Percentiles rank a stretch among this genome's conserved stretches.
Evolutionary conservation across 2,113 vertebrate species (phyloP).

Genomic region (Neoarius graeffei): DNA sequence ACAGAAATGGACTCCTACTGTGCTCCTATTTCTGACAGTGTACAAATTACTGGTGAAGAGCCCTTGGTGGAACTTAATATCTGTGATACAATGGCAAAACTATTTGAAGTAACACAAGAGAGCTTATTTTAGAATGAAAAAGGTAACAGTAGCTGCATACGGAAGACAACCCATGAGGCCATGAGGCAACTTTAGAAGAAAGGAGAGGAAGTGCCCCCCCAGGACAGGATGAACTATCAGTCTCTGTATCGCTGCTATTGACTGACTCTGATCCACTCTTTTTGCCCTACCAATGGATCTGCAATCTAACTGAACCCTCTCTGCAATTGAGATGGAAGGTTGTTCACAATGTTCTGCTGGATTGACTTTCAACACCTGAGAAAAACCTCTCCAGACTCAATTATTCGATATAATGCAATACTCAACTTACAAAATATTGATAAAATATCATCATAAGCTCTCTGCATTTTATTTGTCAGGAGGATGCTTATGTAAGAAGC

Average conservation of each 20-base stretch:
- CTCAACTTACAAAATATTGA: not conserved
- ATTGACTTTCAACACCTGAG: conserved; percentile 25
- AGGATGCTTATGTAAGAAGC: not conserved
- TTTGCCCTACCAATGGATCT: conserved; percentile 59
- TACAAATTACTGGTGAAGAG: not conserved
- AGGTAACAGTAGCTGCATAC: conserved; percentile 51
- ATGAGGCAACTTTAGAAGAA: conserved; percentile 57
- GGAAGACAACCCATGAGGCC: conserved; percentile 54
- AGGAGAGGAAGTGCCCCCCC: conserved; percentile 51
- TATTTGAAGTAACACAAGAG: conserved; percentile 43
- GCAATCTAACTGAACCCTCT: conserved; percentile 35
- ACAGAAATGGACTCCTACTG: no score
- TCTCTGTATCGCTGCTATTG: conserved; percentile 66
- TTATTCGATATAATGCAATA: not conserved
- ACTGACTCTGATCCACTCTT: conserved; percentile 66
- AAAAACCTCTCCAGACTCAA: not conserved
- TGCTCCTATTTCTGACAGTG: no score
- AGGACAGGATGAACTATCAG: conserved; percentile 65
- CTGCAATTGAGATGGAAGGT: conserved; percentile 30
- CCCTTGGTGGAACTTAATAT: conserved; percentile 39
- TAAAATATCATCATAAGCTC: not conserved
- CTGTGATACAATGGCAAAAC: conserved; percentile 38
- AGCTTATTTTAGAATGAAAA: conserved; percentile 60
- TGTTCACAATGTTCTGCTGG: conserved; percentile 25
- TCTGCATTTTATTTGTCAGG: not conserved